A percentile compares a stretch with the other conserved stretches of the same genome.
Conservation (phyloP, 2,888 invertebrate genomes). For the Melanostoma scalare region DNA sequence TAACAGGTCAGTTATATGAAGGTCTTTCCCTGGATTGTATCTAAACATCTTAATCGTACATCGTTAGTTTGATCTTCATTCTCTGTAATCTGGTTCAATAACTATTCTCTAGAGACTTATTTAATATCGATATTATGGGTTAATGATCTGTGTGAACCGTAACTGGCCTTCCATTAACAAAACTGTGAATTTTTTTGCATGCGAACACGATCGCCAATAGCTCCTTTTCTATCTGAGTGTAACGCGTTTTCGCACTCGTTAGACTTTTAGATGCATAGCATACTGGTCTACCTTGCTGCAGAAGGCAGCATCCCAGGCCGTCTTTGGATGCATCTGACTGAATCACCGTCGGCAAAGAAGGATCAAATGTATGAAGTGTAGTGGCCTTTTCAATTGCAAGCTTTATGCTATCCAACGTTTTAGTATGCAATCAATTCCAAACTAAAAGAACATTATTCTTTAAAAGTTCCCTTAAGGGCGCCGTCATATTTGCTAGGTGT, state of each 20-base stretch:
- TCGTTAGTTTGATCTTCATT: constrained; percentile 72
- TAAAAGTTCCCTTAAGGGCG: constrained; percentile 51
- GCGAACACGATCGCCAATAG: neutral
- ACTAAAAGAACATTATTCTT: no score
- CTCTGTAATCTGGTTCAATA: constrained; percentile 72
- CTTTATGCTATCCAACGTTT: no score
- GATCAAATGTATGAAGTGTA: no score
- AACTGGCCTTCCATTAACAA: constrained; percentile 71
- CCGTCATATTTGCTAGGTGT: constrained; percentile 50
- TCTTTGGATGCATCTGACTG: no score
- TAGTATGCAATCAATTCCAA: no score
- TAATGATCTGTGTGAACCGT: constrained; percentile 18
- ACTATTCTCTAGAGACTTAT: constrained; percentile 61
- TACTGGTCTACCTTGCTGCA: no score
- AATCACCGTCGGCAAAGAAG: no score
- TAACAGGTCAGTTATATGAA: neutral
- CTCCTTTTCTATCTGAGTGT: constrained; percentile 71
- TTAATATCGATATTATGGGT: neutral
- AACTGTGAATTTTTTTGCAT: neutral
- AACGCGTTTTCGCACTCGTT: no score
- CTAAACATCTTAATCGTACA: constrained; percentile 54
- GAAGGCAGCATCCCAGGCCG: no score
- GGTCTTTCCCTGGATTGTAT: neutral
- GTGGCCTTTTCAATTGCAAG: no score
- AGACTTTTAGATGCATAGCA: no score